Percentiles rank a stretch among this genome's conserved stretches.
phyloP scores from a whole-genome alignment of 2,888 invertebrate species.

The Eurytoma californica region DNA sequence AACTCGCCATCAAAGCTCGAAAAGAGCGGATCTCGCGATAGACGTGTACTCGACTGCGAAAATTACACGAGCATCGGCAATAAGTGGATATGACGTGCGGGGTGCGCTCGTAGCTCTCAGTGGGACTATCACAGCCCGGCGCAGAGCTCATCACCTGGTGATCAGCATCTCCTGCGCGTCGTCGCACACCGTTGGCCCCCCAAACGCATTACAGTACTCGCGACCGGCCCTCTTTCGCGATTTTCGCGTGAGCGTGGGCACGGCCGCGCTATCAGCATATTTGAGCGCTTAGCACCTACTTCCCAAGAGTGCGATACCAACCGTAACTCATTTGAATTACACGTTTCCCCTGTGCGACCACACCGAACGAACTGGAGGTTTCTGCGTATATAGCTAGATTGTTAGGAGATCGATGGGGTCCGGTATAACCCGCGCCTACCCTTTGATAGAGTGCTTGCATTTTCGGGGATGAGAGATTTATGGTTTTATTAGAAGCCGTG shows the following conservation, averaged over 20 bases:
- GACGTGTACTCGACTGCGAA: constrained; percentile 47
- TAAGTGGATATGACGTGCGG: constrained; percentile 68
- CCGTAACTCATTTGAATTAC: constrained; percentile 75
- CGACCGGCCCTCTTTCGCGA: constrained; percentile 32
- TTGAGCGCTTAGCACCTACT: constrained; percentile 75
- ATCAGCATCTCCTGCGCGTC: constrained; percentile 73
- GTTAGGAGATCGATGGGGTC: constrained; percentile 18
- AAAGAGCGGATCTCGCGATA: not conserved
- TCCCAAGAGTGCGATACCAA: constrained; percentile 74
- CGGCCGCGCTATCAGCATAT: constrained; percentile 72
- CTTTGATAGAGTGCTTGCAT: too few species aligned
- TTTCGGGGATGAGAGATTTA: too few species aligned
- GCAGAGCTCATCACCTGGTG: constrained; percentile 73
- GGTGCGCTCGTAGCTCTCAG: constrained; percentile 63
- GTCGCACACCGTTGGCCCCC: constrained; percentile 65
- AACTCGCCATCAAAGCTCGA: constrained; percentile 7
- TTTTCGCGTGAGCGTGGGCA: constrained; percentile 56
- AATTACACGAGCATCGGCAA: constrained; percentile 65
- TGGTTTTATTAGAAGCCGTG: not conserved
- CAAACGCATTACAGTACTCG: constrained; percentile 59
- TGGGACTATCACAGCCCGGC: constrained; percentile 73
- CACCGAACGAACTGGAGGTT: constrained; percentile 1
- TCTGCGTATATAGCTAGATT: constrained; percentile 4
- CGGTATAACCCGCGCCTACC: too few species aligned
- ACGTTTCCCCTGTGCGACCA: constrained; percentile 68